A percentile compares a stretch with the other conserved stretches of the same genome.
Conservation (phyloP, 2,797 vertebrate genomes). For the Adelosebastes latens region DNA sequence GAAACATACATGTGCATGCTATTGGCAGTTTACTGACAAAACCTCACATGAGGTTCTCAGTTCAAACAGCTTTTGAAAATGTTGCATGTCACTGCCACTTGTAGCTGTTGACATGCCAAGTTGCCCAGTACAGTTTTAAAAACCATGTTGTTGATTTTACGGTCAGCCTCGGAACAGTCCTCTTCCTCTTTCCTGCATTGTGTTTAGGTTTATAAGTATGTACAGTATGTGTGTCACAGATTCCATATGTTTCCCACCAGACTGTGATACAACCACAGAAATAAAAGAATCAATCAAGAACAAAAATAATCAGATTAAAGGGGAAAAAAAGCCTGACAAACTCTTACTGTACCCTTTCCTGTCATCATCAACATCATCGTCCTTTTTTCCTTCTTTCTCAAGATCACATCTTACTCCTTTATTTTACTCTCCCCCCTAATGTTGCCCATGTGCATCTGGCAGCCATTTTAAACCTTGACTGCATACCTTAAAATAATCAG, state of each 20-base stretch:
- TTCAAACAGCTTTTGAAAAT: constrained; percentile 2
- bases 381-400: not conserved
- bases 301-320: not conserved
- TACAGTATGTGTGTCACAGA: not conserved
- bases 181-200: not conserved
- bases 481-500: not conserved
- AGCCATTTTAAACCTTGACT: constrained; percentile 33
- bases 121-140: constrained; percentile 11
- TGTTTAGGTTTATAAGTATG: not conserved
- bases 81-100: not conserved
- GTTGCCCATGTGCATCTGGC: constrained; percentile 62
- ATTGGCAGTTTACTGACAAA: constrained; percentile 7
- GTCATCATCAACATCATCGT: constrained; percentile 7
- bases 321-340: not conserved
- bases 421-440: constrained; percentile 35
- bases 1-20: constrained; percentile 1
- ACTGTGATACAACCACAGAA: not conserved
- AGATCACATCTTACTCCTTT: not conserved
- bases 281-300: not conserved
- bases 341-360: not conserved
- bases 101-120: not conserved
- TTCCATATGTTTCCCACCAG: not conserved
- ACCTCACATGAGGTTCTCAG: not conserved
- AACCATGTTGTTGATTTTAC: constrained; percentile 20
- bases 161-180: constrained; percentile 13